Evolutionary conservation across 2,797 vertebrate species (phyloP).

Genomic region (Lateolabrax maculatus): DNA sequence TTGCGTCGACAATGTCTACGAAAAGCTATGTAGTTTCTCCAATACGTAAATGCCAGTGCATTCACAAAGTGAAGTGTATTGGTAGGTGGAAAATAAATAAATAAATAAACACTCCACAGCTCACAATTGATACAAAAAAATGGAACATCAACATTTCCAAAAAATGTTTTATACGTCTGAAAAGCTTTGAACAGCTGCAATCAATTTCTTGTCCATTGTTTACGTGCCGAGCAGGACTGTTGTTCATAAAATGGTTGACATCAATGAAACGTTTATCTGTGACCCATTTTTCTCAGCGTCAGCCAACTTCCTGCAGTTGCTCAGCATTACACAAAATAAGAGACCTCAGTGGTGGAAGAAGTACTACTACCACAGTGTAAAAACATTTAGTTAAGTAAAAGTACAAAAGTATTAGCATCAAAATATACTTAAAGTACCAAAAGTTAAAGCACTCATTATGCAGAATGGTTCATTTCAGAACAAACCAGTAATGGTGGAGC

Average conservation of each 20-base stretch:
- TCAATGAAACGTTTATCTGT: slow-evolving; percentile 19
- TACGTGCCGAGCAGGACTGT: neutral
- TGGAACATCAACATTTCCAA: neutral
- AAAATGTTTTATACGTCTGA: neutral
- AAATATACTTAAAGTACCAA: neutral
- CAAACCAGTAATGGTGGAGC: too few relatives aligned
- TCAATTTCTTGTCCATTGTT: neutral
- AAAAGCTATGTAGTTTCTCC: neutral
- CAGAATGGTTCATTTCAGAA: neutral
- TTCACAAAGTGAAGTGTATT: neutral
- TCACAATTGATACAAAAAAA: neutral
- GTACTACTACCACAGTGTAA: neutral
- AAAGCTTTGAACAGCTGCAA: slow-evolving; percentile 5
- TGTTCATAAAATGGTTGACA: slow-evolving; percentile 12
- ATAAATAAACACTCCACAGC: neutral
- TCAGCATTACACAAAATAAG: slow-evolving; percentile 1
- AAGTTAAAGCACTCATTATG: neutral
- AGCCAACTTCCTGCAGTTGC: neutral
- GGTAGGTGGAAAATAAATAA: too few relatives aligned
- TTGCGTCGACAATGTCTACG: neutral
- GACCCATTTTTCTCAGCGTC: neutral
- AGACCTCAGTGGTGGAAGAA: neutral
- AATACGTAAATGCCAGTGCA: neutral
- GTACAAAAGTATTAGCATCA: neutral
- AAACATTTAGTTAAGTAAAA: neutral